Evolutionary conservation across 2,113 vertebrate species (phyloP), one percentile per base, ranked within the genome.

Genomic region (rabbit (Oryctolagus cuniculus)): DNA sequence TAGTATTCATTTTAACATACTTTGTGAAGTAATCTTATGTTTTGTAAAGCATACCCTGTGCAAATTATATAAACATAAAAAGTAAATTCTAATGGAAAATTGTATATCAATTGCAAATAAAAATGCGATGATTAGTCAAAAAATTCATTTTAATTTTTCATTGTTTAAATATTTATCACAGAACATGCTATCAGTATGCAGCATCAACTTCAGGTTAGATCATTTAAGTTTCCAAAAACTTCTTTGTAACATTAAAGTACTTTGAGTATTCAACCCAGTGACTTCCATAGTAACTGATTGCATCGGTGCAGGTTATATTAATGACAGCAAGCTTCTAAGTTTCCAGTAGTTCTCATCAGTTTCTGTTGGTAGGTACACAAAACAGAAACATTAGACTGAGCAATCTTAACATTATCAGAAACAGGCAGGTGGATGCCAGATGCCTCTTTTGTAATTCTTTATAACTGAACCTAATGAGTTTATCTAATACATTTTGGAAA

Each of bases 401-500:
- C 89, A 64, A 96, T 95, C 94, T 95, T 96, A 97, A 97, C 82
- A 89, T 93, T 89, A 89, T 93, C 93, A 97, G 90, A 96, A 96
- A 81, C 0, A 91, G 87, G 89, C 97, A 97, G 96, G 96, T 97
- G 96, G 97, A 97, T 97, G 96, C 97, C 98, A 98, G 96, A 98
- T 98, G 98, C 96, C 95, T 98, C 80, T 90, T 95, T 67, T 36
- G 84, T 95, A 44, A 44, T 97, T 98, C 97, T 97, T 98, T 98
- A 98, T 98, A 97, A 98, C 88, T 97, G 96, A 91, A 96, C 96
- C 89, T 98, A 98, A 98, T 97, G 77, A 98, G 98, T 98, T 98
- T 98, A 98, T 97, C 94, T 93, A 97, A 96, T 94, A 98, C 69
- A 98, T 97, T 98, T 98, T 97, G 97, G 98, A 84, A 95, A 97